Base-by-base conservation (phyloP, 2,113 vertebrate genomes). In the Megaceryle torquata region DNA sequence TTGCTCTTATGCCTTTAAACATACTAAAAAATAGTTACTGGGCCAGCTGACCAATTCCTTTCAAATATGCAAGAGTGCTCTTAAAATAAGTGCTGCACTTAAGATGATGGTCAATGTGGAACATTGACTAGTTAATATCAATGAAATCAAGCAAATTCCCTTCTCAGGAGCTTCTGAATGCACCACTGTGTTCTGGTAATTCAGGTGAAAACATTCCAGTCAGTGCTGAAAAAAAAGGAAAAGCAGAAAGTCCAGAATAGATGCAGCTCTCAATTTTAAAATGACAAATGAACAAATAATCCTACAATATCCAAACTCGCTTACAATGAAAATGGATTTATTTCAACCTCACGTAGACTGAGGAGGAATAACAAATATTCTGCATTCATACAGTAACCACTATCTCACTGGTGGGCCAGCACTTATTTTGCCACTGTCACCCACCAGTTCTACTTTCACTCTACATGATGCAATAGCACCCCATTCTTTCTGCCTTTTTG, bases 81-180 rank as follows among this genome's bases (percentile, higher is more conserved):
- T 92, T 71, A 70, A 60, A 0, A 54, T 37, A 87, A 88, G 86
- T 80, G 81, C 81, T 85, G 82, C 78, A 88, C 72, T 94, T 92
- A 82, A 67, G 72, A 69, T 39, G n/a, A 39, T 41, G 50, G 60
- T 70, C 80, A 92, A 77, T 81, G 59, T 5, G 19, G 64, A 92
- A 78, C 53, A 59, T 2, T 41, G 61, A 91, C 29, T 53, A 91
- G 21, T 39, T 50, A 87, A 57, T 15, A 39, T 51, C 67, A 82
- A 41, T 57, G 67, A 87, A 96, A 86, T 54, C 44, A 88, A 78
- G 88, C 21, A 91, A 54, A 88, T 11, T 81, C 88, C 41, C 48
- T 92, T 57, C 80, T 88, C 54, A 57, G 63, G 37, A 92, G 26
- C 21, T 54, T 89, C 70, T 84, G 61, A 71, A 79, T 29, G n/a